Base-by-base conservation (phyloP, 2,888 invertebrate genomes). In the Dromius quadrimaculatus region DNA sequence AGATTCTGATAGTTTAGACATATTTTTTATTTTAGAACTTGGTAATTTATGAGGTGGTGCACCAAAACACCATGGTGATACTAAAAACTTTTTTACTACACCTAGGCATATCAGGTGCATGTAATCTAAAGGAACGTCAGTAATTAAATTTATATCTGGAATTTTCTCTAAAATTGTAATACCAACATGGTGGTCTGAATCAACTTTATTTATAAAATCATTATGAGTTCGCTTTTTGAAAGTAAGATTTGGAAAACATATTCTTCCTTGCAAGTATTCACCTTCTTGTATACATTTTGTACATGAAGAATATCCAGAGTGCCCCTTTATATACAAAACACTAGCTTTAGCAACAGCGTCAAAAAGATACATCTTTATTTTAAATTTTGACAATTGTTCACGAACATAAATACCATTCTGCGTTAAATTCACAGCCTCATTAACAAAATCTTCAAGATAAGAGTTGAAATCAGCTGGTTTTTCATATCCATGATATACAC, bases 131-230 rank as follows among this genome's bases (percentile, higher is more conserved):
- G 75, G 74, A 34, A 77, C 70, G 50, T 72, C 66, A 57, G 65
- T 57, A 11, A 76, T 69, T 71, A 77, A 74, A 72, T 75, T 64
- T 54, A 77, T 74, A 19, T 71, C 66, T 17, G 74, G 75, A 50
- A 76, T 71, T 32, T 71, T 71, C 68, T 71, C 71, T 23, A 76
- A 62, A 65, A 73, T 59, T 43, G 72, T 72, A 11, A 41, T 63
- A 8, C 71, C 73, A 36, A 59, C 72, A 47, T 76, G 74, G 73
- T 75, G 73, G 34, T 75, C 69, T 36, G 32, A 32, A 54, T 77
- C 68, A 17, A 23, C 38, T 69, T 71, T 71, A 23, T 32, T 20
- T 41, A 57, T 61, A 68, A 72, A 73, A 38, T 70, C 59, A 17
- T 15, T 19, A 61, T 74, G 61, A 17, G 65, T 73, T 45, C 73